These are phyloP conservation scores for Apeira syringaria DNA, from an alignment of 2,888 invertebrate species.

Conservation along the genomic window DNA sequence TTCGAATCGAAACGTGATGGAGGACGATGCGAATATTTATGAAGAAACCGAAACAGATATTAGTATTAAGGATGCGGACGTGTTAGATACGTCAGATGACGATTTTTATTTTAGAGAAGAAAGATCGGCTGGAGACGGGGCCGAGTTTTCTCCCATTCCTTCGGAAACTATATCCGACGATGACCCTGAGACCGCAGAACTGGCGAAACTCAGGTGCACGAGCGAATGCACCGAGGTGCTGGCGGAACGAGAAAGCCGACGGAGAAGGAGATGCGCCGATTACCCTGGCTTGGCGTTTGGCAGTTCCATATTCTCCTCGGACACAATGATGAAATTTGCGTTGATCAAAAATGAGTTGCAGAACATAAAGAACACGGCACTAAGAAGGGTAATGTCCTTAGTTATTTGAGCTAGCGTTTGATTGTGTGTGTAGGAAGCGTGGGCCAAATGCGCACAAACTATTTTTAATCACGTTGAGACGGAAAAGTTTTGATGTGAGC, in stretches of 20 bases:
- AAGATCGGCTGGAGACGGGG: conserved; percentile 74
- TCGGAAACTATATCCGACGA: conserved; percentile 80
- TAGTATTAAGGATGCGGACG: conserved; percentile 58
- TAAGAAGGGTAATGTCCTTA: conserved; percentile 94
- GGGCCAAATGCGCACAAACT: conserved; percentile 78
- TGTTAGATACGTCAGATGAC: conserved; percentile 64
- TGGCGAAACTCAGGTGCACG: conserved; percentile 93
- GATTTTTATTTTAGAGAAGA: conserved; percentile 73
- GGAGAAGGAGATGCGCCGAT: conserved; percentile 92
- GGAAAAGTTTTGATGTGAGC: conserved; percentile 57
- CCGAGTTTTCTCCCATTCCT: conserved; percentile 58
- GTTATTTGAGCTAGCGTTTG: conserved; percentile 66
- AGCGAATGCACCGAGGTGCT: conserved; percentile 95
- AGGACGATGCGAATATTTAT: conserved; percentile 64
- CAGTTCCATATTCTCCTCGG: conserved; percentile 96
- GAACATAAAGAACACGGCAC: conserved; percentile 98
- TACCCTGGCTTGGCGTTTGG: conserved; percentile 97
- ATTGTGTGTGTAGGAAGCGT: conserved; percentile 59
- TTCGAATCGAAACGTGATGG: conserved; percentile 72
- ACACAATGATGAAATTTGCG: conserved; percentile 98
- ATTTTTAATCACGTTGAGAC: conserved; percentile 71
- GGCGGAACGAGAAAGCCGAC: conserved; percentile 91
- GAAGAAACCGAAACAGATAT: conserved; percentile 67
- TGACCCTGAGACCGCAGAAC: conserved; percentile 91
- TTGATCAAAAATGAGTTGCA: conserved; percentile 98